Conservation (phyloP, 2,888 invertebrate species). For the Watsonalla binaria region DNA sequence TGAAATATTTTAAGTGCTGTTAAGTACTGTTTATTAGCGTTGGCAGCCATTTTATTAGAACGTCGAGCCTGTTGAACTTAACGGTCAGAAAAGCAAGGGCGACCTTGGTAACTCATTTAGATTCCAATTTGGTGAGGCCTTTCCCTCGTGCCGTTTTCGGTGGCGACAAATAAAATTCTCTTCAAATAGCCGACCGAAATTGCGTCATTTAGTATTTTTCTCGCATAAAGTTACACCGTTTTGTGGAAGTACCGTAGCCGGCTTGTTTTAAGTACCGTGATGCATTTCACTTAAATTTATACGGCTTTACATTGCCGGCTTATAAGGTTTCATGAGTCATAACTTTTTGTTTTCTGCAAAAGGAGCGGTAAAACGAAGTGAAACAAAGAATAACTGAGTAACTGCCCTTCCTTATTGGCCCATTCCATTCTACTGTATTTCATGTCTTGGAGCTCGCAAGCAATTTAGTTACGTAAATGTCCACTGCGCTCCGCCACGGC, state of each 20-base stretch:
- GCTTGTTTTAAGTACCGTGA: conserved; percentile 2
- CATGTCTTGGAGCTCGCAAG: not conserved
- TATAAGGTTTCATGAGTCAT: conserved; percentile 3
- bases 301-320: conserved; percentile 2
- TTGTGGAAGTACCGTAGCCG: conserved; percentile 1
- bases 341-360: not conserved
- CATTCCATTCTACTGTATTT: not conserved
- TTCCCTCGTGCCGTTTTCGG: not conserved
- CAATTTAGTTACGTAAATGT: not conserved
- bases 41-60: conserved; percentile 3
- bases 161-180: conserved; percentile 2
- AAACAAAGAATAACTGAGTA: not conserved
- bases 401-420: not conserved
- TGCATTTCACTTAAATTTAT: conserved; percentile 3
- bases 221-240: conserved; percentile 3
- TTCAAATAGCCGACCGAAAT: not conserved
- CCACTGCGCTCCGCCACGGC: not conserved
- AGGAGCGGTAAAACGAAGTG: not conserved
- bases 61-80: conserved; percentile 4
- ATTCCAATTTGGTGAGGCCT: conserved; percentile 7
- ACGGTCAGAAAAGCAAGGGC: not conserved
- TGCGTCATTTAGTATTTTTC: conserved; percentile 3
- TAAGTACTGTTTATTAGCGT: not conserved
- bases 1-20: not conserved
- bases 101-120: conserved; percentile 13